phyloP scores from a whole-genome alignment of 2,888 invertebrate genomes.

The Sylvicola fuscatus region DNA sequence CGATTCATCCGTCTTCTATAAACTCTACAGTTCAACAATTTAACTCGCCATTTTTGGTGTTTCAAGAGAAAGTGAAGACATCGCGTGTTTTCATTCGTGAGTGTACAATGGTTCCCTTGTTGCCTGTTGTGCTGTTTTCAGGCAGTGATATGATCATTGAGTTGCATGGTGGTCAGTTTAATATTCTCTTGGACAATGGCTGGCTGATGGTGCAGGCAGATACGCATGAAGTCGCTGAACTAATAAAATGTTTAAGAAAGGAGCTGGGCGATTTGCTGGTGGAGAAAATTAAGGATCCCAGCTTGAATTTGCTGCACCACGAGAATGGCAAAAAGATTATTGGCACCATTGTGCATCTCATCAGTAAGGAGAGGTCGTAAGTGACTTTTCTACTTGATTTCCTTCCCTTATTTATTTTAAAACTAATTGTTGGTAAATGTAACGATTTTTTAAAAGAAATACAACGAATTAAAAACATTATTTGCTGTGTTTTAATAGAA shows the following conservation, averaged over 20 bases:
- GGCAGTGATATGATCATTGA: constrained; percentile 56
- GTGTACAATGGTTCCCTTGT: constrained; percentile 57
- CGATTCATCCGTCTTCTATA: constrained; percentile 57
- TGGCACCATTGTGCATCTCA: constrained; percentile 49
- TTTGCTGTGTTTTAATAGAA: too few relatives aligned
- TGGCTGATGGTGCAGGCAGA: constrained; percentile 68
- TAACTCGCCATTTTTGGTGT: constrained; percentile 55
- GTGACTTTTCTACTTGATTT: too few relatives aligned
- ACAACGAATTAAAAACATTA: too few relatives aligned
- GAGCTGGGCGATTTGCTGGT: constrained; percentile 59
- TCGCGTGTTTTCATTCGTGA: constrained; percentile 59
- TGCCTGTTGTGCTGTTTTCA: constrained; percentile 48
- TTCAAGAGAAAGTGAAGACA: constrained; percentile 67
- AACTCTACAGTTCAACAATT: constrained; percentile 43
- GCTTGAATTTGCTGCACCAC: constrained; percentile 49
- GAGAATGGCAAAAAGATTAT: constrained; percentile 57
- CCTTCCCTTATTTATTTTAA: too few relatives aligned
- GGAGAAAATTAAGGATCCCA: constrained; percentile 67
- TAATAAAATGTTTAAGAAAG: constrained; percentile 53
- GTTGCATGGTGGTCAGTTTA: constrained; percentile 49
- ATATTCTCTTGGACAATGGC: constrained; percentile 53
- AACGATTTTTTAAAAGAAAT: too few relatives aligned
- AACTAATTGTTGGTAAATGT: too few relatives aligned
- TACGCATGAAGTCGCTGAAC: constrained; percentile 59
- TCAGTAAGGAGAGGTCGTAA: constrained; percentile 28